These are phyloP conservation scores for Dorcus parallelipipedus DNA, from an alignment of 2,888 invertebrate species.

Conservation along the genomic window DNA sequence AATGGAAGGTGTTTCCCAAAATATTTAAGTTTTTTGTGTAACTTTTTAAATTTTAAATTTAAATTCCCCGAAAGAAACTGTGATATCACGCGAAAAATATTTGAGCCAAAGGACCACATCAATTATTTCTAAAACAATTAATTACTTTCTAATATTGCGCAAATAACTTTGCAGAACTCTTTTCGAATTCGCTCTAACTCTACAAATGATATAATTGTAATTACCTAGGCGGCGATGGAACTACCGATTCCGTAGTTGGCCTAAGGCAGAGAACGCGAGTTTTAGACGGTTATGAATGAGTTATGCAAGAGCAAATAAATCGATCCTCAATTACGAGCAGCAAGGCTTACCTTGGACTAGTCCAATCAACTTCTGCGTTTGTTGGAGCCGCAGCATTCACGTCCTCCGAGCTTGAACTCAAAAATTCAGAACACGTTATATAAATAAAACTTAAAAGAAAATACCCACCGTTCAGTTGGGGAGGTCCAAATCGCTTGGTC, in stretches of 20 bases:
- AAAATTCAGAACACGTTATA: background rate
- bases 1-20: too few species aligned
- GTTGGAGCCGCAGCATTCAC: background rate
- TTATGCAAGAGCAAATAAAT: background rate
- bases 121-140: too few species aligned
- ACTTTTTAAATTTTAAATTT: too few species aligned
- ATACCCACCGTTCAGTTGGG: background rate
- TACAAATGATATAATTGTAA: background rate
- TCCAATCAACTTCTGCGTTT: background rate
- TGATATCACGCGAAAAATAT: too few species aligned
- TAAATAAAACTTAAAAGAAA: background rate
- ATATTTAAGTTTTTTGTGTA: too few species aligned
- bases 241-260: background rate
- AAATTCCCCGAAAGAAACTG: too few species aligned
- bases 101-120: too few species aligned
- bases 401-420: background rate
- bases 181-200: too few species aligned
- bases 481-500: slow-evolving; percentile 1
- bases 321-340: background rate
- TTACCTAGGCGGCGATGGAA: slow-evolving; percentile 1
- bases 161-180: too few species aligned
- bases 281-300: background rate
- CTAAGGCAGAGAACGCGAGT: background rate
- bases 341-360: background rate
- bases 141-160: too few species aligned